phyloP scores from a whole-genome alignment of 2,113 vertebrate species.

The Vidua chalybeata region DNA sequence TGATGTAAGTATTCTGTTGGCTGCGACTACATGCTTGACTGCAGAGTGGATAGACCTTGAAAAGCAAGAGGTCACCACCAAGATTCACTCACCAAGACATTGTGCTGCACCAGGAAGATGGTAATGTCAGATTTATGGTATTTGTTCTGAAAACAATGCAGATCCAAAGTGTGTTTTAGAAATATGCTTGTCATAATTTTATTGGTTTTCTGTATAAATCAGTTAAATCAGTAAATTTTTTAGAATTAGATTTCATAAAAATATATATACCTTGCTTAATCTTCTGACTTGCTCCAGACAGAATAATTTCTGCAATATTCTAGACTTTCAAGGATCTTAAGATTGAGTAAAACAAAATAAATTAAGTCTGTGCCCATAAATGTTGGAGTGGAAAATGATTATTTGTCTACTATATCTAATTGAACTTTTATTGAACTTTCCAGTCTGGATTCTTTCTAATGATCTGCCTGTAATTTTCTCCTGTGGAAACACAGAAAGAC shows the following conservation, averaged over 20 bases:
- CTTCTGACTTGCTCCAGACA: not conserved
- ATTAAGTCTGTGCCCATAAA: not conserved
- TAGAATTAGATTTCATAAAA: not conserved
- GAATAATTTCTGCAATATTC: not conserved
- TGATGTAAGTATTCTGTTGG: not conserved
- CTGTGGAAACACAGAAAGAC: not conserved
- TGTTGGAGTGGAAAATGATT: not conserved
- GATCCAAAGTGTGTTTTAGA: not conserved
- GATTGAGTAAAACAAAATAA: not conserved
- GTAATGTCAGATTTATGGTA: not conserved
- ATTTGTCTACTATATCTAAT: not conserved
- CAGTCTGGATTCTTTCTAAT: not conserved
- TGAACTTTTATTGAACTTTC: not conserved
- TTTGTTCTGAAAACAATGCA: not conserved
- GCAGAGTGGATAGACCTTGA: not conserved
- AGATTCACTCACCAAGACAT: not conserved
- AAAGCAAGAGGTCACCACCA: not conserved
- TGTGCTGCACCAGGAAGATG: not conserved
- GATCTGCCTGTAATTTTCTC: not conserved
- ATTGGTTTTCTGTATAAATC: not conserved
- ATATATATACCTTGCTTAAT: not conserved
- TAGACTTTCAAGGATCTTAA: not conserved
- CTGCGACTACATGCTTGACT: not conserved
- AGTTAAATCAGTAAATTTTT: not conserved
- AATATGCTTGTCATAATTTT: rapidly evolving